phyloP scores from a whole-genome alignment of 2,888 invertebrate species.

The Sycophila texana region DNA sequence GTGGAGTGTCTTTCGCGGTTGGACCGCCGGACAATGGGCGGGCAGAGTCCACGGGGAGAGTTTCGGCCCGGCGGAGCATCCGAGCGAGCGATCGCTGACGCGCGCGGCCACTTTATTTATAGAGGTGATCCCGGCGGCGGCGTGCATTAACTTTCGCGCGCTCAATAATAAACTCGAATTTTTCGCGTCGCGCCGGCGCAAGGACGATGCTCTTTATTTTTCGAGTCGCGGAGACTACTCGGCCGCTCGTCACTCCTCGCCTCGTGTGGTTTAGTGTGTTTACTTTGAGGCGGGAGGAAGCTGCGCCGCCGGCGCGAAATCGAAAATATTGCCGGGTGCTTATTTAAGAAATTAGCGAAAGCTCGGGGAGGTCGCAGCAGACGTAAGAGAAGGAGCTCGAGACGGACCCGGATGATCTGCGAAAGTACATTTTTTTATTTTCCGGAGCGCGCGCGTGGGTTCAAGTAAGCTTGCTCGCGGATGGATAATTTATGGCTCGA shows the following conservation, averaged over 20 bases:
- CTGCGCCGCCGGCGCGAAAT: background rate
- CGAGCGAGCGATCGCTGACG: conserved; percentile 9
- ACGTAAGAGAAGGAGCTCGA: background rate
- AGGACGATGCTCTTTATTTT: conserved; percentile 23
- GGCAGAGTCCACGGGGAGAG: too few species aligned
- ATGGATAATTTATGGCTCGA: too few species aligned
- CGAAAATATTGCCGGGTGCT: background rate
- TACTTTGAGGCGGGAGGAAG: background rate
- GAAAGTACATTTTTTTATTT: too few species aligned
- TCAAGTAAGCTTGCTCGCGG: background rate
- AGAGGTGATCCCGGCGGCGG: conserved; percentile 39
- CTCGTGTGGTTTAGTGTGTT: background rate
- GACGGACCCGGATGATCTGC: too few species aligned
- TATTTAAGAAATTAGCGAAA: conserved; percentile 30
- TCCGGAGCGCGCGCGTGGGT: too few species aligned
- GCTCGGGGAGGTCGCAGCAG: too few species aligned
- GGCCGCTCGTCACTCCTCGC: background rate
- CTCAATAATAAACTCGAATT: conserved; percentile 41
- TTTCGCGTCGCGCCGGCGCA: background rate
- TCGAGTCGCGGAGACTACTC: too few species aligned
- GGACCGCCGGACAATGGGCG: too few species aligned
- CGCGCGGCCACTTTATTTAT: conserved; percentile 42
- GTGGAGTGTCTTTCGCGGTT: too few species aligned
- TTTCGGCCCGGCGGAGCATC: too few species aligned
- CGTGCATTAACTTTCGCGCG: conserved; percentile 1